Conservation (phyloP, 1,140 invertebrate species). For the Plutomurus gul region DNA sequence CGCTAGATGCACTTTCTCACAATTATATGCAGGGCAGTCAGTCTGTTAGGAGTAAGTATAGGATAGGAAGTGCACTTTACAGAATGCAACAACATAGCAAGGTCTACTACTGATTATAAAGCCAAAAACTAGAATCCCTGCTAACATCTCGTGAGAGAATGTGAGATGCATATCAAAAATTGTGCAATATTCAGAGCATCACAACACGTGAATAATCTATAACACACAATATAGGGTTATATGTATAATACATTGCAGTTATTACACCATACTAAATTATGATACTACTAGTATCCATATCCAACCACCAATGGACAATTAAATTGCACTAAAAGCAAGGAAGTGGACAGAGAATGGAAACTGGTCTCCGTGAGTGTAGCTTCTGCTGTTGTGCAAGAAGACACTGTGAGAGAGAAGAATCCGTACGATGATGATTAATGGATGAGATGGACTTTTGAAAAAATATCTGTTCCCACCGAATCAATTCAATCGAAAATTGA, state of each 20-base stretch:
- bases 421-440: constrained; percentile 4
- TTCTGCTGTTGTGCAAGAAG: constrained; percentile 13
- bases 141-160: background rate
- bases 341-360: background rate
- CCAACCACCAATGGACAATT: too few relatives aligned
- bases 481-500: constrained; percentile 26
- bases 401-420: background rate
- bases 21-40: background rate
- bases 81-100: too few relatives aligned
- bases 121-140: too few relatives aligned
- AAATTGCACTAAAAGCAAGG: too few relatives aligned
- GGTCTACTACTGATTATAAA: too few relatives aligned
- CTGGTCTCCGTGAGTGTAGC: background rate
- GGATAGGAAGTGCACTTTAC: too few relatives aligned
- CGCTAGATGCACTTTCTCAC: background rate
- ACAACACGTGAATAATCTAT: too few relatives aligned
- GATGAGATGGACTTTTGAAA: background rate
- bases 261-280: background rate
- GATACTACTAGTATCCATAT: background rate
- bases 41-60: background rate
- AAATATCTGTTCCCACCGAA: constrained; percentile 24
- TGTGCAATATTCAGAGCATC: background rate
- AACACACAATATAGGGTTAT: too few relatives aligned
- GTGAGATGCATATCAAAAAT: background rate
- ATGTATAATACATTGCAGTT: too few relatives aligned